Conservation (phyloP, 2,888 invertebrate genomes). For the Troilus luridus region DNA sequence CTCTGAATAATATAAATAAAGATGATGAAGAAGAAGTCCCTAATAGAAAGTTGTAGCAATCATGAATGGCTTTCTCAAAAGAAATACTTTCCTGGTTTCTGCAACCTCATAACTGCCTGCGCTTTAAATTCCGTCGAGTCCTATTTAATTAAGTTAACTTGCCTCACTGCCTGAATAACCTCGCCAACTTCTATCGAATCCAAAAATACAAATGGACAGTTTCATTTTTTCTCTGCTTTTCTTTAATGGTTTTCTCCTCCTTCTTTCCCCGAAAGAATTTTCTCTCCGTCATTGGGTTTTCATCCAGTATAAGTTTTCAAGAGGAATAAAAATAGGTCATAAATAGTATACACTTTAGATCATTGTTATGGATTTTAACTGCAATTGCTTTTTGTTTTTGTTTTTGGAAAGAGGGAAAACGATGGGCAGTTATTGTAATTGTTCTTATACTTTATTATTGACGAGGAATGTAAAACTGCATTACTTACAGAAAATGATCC, state of each 20-base stretch:
- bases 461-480: no score
- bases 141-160: conserved; percentile 20
- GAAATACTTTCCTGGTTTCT: neutral
- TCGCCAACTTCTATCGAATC: neutral
- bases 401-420: no score
- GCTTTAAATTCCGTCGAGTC: conserved; percentile 21
- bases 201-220: neutral
- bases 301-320: neutral
- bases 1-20: neutral
- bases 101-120: conserved; percentile 6
- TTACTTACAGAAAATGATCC: no score
- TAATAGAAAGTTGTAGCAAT: neutral
- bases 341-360: no score
- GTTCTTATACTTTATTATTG: no score
- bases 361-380: no score
- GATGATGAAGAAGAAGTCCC: neutral
- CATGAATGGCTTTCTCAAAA: neutral
- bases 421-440: no score
- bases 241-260: neutral
- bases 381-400: no score
- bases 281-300: neutral
- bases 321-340: neutral
- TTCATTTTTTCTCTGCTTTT: neutral
- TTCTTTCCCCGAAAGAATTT: neutral
- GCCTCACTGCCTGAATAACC: neutral